A percentile compares a stretch with the other conserved stretches of the same genome.
These are phyloP conservation scores for Suillia variegata DNA, from an alignment of 2,888 invertebrate genomes.

Conservation along the genomic window DNA sequence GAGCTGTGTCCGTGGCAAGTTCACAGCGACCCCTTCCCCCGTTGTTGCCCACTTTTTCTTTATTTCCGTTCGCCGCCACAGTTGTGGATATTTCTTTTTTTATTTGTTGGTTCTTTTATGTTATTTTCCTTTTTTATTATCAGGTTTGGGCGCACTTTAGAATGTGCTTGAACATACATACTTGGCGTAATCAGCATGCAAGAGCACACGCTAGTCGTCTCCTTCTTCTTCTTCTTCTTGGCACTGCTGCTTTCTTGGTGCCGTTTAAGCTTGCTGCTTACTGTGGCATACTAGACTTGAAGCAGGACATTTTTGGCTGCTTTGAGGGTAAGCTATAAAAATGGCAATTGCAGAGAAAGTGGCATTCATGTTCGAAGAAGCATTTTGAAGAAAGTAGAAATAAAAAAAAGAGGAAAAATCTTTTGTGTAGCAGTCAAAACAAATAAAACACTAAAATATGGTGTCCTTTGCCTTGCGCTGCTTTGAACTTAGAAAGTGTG, in stretches of 20 bases:
- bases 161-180: not conserved
- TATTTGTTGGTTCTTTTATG: not conserved
- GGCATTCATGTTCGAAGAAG: not conserved
- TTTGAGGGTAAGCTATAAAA: not conserved
- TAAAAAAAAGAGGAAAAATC: not conserved
- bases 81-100: not conserved
- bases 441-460: not conserved
- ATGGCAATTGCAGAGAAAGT: not conserved
- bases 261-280: too few species aligned
- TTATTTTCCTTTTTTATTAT: too few species aligned
- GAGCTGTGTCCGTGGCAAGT: not conserved
- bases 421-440: not conserved
- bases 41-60: not conserved
- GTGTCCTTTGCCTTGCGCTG: not conserved
- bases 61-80: not conserved
- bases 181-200: constrained; percentile 3
- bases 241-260: too few species aligned
- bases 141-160: not conserved
- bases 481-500: not conserved
- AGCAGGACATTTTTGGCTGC: too few species aligned
- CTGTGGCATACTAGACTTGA: too few species aligned
- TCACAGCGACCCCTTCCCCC: not conserved
- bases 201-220: not conserved
- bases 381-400: not conserved
- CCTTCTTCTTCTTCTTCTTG: too few species aligned